A percentile compares a stretch with the other conserved stretches of the same genome.
Evolutionary conservation across 2,797 vertebrate genomes (phyloP).

Genomic region (Anomalospiza imberbis): DNA sequence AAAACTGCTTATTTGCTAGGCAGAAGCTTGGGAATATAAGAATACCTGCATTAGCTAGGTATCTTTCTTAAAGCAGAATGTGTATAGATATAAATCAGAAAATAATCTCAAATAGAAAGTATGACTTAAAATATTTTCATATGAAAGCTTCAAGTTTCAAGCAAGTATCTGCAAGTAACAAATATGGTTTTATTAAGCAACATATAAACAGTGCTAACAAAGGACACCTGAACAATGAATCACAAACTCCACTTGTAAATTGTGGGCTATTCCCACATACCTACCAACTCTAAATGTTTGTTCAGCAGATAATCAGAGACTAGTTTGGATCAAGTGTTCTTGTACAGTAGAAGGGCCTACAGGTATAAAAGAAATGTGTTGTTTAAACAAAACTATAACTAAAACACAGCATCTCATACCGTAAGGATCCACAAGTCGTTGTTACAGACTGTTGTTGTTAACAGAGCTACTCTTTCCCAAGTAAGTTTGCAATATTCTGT

Average conservation of each 20-base stretch:
- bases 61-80: neutral
- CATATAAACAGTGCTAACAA: neutral
- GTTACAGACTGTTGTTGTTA: neutral
- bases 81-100: neutral
- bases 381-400: neutral
- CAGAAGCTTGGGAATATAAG: conserved; percentile 15
- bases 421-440: neutral
- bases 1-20: conserved; percentile 1
- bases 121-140: neutral
- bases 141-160: conserved; percentile 27
- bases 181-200: neutral
- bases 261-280: conserved; percentile 13
- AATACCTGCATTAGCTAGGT: neutral
- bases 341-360: neutral
- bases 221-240: neutral
- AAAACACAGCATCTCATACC: neutral
- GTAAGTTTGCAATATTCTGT: neutral
- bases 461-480: neutral
- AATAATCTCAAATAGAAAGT: conserved; percentile 3
- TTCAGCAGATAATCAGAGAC: conserved; percentile 33
- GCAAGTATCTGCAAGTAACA: conserved; percentile 11
- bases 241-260: neutral
- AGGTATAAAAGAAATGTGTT: neutral
- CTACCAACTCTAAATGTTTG: conserved; percentile 21
- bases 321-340: neutral